These are phyloP conservation scores for Drosophila kanapiae DNA, from an alignment of 1,140 invertebrate genomes.

Conservation along the genomic window DNA sequence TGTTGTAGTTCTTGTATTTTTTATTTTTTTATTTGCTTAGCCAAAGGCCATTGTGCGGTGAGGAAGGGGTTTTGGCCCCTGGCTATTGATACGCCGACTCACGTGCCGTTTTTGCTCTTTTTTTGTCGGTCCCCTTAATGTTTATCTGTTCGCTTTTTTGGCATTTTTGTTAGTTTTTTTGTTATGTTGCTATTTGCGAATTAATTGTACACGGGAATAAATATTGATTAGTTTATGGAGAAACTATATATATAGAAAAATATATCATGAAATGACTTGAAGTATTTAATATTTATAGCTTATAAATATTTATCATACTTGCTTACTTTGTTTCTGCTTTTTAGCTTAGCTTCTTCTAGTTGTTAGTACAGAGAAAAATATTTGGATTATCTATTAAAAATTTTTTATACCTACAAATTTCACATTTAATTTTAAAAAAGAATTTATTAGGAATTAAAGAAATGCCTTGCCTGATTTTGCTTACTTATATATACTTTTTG, in stretches of 20 bases:
- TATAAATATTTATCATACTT: slow-evolving; percentile 6
- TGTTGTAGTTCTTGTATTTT: slow-evolving; percentile 20
- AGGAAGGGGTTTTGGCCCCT: slow-evolving; percentile 17
- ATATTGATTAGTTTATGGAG: neutral
- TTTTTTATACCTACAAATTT: neutral
- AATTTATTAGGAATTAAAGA: too few relatives aligned
- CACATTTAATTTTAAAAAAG: too few relatives aligned
- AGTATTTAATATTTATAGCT: neutral
- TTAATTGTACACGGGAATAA: slow-evolving; percentile 53
- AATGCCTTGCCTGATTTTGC: too few relatives aligned
- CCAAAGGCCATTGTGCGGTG: slow-evolving; percentile 29
- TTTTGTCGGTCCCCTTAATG: slow-evolving; percentile 11
- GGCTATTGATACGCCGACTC: slow-evolving; percentile 51
- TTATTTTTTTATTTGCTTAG: slow-evolving; percentile 40
- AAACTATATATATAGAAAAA: neutral
- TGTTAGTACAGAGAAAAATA: neutral
- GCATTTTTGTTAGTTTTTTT: slow-evolving; percentile 46
- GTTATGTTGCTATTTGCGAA: slow-evolving; percentile 26
- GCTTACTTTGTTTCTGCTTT: neutral
- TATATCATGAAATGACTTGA: neutral
- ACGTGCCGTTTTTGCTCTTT: slow-evolving; percentile 55
- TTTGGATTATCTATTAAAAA: neutral
- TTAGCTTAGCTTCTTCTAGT: neutral
- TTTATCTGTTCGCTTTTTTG: slow-evolving; percentile 23
- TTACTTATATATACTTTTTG: too few relatives aligned